Evolutionary conservation across 2,113 vertebrate species (phyloP).

Genomic region (Caracal caracal): DNA sequence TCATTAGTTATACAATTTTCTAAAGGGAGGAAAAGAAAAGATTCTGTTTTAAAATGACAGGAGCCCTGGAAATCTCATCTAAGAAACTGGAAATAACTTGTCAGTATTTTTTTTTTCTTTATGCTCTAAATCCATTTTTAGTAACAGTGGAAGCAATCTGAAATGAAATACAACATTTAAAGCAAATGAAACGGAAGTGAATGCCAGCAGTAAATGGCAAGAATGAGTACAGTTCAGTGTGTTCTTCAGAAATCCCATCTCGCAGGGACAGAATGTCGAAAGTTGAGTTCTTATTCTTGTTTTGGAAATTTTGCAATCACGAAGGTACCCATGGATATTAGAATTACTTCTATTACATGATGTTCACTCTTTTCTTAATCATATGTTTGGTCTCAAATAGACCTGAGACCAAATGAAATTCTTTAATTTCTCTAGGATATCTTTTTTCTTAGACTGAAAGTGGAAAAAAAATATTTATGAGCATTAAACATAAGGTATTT

Average conservation of each 20-base stretch:
- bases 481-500: not conserved
- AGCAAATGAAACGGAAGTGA: not conserved
- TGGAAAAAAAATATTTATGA: not conserved
- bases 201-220: rapidly evolving
- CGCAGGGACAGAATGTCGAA: not conserved
- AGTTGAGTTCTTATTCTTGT: slow-evolving; percentile 19
- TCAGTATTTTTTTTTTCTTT: slow-evolving; percentile 29
- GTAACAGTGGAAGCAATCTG: slow-evolving; percentile 52
- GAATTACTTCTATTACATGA: not conserved
- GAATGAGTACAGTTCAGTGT: not conserved
- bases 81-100: slow-evolving; percentile 78
- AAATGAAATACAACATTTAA: slow-evolving; percentile 61
- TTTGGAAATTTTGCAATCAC: slow-evolving; percentile 33
- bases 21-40: slow-evolving; percentile 71
- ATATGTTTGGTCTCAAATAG: not conserved
- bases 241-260: not conserved
- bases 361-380: not conserved
- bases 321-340: not conserved
- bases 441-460: not conserved
- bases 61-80: slow-evolving; percentile 73
- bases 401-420: not conserved
- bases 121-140: slow-evolving; percentile 63
- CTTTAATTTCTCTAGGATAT: not conserved
- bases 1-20: slow-evolving; percentile 75
- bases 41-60: slow-evolving; percentile 77